Conservation (phyloP, 2,888 invertebrate species). For the Aporophyla nigra region DNA sequence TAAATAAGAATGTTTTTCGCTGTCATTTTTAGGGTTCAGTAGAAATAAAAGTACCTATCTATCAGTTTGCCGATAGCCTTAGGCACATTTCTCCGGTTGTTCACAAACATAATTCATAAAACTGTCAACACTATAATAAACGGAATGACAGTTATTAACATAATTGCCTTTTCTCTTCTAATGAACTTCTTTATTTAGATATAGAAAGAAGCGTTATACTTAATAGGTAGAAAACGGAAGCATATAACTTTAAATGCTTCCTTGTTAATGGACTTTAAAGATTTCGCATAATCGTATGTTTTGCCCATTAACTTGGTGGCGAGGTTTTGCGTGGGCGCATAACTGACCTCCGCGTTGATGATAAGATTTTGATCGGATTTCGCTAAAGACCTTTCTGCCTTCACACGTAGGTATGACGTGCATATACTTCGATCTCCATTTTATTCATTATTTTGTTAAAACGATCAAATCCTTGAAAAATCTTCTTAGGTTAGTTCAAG, state of each 20-base stretch:
- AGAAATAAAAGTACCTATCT: neutral
- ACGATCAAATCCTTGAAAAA: neutral
- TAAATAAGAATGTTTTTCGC: neutral
- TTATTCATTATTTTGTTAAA: neutral
- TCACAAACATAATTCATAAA: conserved; percentile 24
- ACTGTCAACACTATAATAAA: conserved; percentile 48
- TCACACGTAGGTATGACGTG: neutral
- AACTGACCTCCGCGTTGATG: conserved; percentile 30
- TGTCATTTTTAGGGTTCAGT: conserved; percentile 4
- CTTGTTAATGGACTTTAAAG: conserved; percentile 42
- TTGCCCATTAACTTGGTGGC: conserved; percentile 63
- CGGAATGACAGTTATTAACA: conserved; percentile 1
- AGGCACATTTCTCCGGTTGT: neutral
- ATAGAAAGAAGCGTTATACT: conserved; percentile 8
- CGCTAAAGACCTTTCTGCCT: conserved; percentile 1
- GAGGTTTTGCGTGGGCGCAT: conserved; percentile 75
- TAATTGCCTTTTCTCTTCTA: conserved; percentile 16
- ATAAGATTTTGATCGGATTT: conserved; percentile 13
- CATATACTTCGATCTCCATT: neutral
- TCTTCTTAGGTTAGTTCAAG: neutral
- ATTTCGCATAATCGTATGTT: conserved; percentile 59
- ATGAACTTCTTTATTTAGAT: conserved; percentile 1
- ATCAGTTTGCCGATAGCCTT: neutral
- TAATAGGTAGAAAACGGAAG: conserved; percentile 53
- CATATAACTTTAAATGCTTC: conserved; percentile 45